phyloP scores from a whole-genome alignment of 2,797 vertebrate species.

The Manis pentadactyla region DNA sequence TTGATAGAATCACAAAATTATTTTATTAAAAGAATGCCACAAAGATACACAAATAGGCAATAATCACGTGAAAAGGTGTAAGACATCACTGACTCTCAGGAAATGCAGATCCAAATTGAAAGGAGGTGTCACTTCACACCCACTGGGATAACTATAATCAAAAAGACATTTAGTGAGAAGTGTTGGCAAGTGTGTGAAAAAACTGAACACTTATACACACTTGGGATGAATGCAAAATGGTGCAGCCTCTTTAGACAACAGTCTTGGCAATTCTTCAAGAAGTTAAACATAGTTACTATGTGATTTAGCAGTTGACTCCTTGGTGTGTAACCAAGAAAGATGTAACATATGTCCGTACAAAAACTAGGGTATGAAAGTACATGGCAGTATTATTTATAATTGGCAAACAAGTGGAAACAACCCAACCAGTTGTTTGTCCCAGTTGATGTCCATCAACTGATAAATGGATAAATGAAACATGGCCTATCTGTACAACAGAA shows the following conservation, averaged over 20 bases:
- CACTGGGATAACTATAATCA: neutral
- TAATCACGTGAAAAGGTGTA: neutral
- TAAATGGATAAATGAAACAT: neutral
- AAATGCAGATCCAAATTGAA: neutral
- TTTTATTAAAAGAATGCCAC: neutral
- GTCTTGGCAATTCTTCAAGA: neutral
- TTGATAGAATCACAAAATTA: neutral
- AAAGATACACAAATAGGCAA: neutral
- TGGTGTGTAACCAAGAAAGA: too few species aligned
- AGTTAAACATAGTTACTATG: neutral
- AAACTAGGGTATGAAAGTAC: rapidly evolving
- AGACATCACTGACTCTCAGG: too few species aligned
- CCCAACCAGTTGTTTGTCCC: neutral
- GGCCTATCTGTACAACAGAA: rapidly evolving
- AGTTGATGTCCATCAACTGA: neutral
- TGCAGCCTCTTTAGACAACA: neutral
- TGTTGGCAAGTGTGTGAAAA: neutral
- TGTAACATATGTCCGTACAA: rapidly evolving
- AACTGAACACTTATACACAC: rapidly evolving
- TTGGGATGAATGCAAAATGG: neutral
- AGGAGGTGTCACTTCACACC: too few species aligned
- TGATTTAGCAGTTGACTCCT: neutral
- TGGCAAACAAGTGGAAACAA: neutral
- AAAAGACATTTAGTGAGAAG: neutral
- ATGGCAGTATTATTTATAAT: too few species aligned